Evolutionary conservation across 2,888 invertebrate species (phyloP), one percentile per base, ranked within the genome.

Genomic region (Phortica magna): DNA sequence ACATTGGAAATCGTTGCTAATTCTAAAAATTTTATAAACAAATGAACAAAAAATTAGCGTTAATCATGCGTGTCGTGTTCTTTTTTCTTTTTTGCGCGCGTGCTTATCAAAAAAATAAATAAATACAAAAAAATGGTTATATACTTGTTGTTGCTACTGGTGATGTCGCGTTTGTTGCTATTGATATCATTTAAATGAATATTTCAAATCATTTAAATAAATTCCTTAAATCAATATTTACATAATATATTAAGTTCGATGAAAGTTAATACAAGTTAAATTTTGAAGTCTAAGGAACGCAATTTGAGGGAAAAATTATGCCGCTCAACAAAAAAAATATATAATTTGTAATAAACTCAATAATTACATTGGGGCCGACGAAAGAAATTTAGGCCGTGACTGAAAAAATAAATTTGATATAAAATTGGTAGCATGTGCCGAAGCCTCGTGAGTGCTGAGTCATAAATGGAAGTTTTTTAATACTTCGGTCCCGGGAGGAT

Each of bases 31-130:
- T 70, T 42, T 39, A 14, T 57, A 64, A 53, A 53, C 19, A 59
- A 57, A 64, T 14, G 79, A 77, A 80, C 78, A 75, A 41, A 76
- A 83, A 83, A 83, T 83, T 85, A 85, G 85, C 85, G 87, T 83
- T 82, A 41, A 75, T 31, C 31, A 31, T 31, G 31, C 31, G 31
- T 31, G 9, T 17, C 75, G 61, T 76, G 10, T 76, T 71, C 59
- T n/a, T 39, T 57, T 73, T 73, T 55, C n/a, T 73, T 73, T 77
- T 19, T 77, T 43, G 72, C 48, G 19, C 43, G 76, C 42, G 67
- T 53, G 78, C 87, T 86, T 86, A 86, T 86, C 88, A 88, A 75
- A 85, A 84, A 88, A 85, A 82, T 83, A 88, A 88, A 88, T 85
- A 88, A 87, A 88, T 82, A 87, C 81, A 81, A 83, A 88, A 67